Conservation (phyloP, 2,113 vertebrate genomes). For the Oceanites oceanicus region DNA sequence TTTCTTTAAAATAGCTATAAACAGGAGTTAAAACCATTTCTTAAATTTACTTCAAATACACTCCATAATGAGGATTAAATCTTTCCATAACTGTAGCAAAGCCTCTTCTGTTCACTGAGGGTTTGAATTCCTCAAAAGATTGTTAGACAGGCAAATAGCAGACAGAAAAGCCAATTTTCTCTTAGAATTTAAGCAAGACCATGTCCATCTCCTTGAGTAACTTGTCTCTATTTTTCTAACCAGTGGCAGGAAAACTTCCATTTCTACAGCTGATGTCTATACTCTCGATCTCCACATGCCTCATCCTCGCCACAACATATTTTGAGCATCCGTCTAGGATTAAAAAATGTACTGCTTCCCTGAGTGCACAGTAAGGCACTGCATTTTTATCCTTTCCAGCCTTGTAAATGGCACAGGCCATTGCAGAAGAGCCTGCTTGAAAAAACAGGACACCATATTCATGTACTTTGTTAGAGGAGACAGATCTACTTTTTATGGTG, state of each 20-base stretch:
- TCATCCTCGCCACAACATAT: background rate
- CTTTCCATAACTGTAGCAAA: conserved; percentile 8
- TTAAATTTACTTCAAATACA: background rate
- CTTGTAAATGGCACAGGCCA: background rate
- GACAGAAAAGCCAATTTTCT: conserved; percentile 43
- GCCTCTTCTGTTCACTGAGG: background rate
- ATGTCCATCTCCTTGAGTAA: conserved; percentile 11
- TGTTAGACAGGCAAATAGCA: background rate
- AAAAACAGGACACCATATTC: background rate
- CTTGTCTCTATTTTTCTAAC: background rate
- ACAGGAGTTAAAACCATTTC: background rate
- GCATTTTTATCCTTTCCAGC: background rate
- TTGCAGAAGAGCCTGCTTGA: background rate
- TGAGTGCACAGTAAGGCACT: background rate
- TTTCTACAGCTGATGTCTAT: background rate
- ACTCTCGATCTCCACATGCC: background rate
- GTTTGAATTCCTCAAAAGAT: conserved; percentile 30
- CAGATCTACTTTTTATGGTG: background rate
- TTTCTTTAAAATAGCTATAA: conserved; percentile 6
- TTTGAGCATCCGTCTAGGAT: background rate
- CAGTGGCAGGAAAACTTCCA: background rate
- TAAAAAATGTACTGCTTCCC: background rate
- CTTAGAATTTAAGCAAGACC: background rate
- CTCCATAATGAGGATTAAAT: background rate
- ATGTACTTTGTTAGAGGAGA: background rate